Evolutionary conservation across 2,888 invertebrate genomes (phyloP).

Genomic region (Unio delphinus): DNA sequence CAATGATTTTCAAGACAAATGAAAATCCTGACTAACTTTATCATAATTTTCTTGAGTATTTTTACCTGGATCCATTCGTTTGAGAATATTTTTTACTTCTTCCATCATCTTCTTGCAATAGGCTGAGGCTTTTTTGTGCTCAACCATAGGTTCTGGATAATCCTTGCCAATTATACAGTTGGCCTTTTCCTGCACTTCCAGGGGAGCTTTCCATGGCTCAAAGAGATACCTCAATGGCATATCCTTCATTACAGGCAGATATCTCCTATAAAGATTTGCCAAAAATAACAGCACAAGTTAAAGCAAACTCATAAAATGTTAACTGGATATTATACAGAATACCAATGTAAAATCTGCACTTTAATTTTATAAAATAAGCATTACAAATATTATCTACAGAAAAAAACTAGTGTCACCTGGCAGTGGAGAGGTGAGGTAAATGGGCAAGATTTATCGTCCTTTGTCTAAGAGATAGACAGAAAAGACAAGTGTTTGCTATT

Average conservation of each 20-base stretch:
- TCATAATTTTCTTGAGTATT: neutral
- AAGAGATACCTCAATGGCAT: constrained; percentile 63
- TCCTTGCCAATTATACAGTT: constrained; percentile 61
- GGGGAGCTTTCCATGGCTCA: constrained; percentile 67
- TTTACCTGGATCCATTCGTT: constrained; percentile 9
- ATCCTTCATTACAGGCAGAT: constrained; percentile 62
- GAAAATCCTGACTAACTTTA: neutral
- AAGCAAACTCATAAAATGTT: constrained; percentile 2
- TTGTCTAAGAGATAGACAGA: too few relatives aligned
- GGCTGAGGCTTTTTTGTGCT: constrained; percentile 51
- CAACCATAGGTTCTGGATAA: constrained; percentile 64
- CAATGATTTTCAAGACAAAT: too few relatives aligned
- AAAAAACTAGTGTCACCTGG: too few relatives aligned
- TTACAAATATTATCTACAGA: too few relatives aligned
- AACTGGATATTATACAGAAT: neutral
- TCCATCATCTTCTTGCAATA: constrained; percentile 52
- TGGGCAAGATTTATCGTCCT: too few relatives aligned
- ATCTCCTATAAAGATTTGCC: constrained; percentile 48
- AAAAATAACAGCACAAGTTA: neutral
- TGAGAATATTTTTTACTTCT: constrained; percentile 62
- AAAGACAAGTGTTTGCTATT: too few relatives aligned
- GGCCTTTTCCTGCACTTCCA: constrained; percentile 57
- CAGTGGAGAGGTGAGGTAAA: too few relatives aligned
- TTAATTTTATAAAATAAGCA: too few relatives aligned
- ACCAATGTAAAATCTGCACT: too few relatives aligned